A percentile compares a stretch with the other conserved stretches of the same genome.
Evolutionary conservation across 2,888 invertebrate species (phyloP).

Genomic region (Lasioglossum lativentre): DNA sequence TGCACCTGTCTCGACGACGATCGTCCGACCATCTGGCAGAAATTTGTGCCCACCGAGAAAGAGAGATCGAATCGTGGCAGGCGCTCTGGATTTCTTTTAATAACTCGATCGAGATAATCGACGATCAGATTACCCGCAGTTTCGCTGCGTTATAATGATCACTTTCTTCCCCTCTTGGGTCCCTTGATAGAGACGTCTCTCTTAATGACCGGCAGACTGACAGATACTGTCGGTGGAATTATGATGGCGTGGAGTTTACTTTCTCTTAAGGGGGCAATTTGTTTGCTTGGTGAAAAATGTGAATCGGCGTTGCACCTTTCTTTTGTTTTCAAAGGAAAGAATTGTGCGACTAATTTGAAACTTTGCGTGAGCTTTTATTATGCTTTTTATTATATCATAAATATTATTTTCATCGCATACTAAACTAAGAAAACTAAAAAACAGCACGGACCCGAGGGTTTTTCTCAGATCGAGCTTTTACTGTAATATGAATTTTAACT

Average conservation of each 20-base stretch:
- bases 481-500: too few species aligned
- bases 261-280: background rate
- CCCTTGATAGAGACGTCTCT: slow-evolving; percentile 3
- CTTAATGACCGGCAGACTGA: background rate
- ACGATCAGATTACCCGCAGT: background rate
- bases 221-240: background rate
- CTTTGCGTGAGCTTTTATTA: background rate
- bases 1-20: background rate
- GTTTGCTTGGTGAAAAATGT: background rate
- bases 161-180: background rate
- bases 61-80: background rate
- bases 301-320: background rate
- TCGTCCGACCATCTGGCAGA: background rate
- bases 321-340: background rate
- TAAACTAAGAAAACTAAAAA: too few species aligned
- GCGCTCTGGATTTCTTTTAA: background rate
- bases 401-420: too few species aligned
- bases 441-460: too few species aligned
- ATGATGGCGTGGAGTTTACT: background rate
- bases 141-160: background rate
- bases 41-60: background rate
- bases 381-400: background rate
- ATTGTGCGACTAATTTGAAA: background rate
- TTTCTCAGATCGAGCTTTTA: too few species aligned
- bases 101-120: slow-evolving; percentile 1